Evolutionary conservation across 2,797 vertebrate genomes (phyloP).

Genomic region (Phalanger gymnotis): DNA sequence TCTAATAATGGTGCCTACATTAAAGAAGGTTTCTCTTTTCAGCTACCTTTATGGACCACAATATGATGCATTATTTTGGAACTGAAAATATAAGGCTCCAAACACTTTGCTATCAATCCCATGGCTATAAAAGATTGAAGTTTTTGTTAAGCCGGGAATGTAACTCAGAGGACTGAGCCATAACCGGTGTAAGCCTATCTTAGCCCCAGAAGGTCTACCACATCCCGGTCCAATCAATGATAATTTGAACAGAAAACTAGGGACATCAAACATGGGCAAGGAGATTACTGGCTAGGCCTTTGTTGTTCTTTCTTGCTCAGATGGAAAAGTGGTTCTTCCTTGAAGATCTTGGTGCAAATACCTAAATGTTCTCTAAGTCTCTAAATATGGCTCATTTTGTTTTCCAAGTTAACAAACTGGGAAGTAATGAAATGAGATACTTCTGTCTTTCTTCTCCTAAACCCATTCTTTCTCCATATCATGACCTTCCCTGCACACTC

Average conservation of each 20-base stretch:
- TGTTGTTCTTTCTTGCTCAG: neutral
- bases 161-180: neutral
- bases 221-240: neutral
- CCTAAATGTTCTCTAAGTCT: neutral
- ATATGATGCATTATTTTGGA: neutral
- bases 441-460: neutral
- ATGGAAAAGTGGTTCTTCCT: neutral
- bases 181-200: too few relatives aligned
- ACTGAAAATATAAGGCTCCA: accelerated
- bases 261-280: neutral
- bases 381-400: neutral
- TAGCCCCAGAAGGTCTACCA: neutral
- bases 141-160: neutral
- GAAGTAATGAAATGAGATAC: neutral
- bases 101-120: neutral
- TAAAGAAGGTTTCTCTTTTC: neutral
- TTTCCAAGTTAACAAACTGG: neutral
- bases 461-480: neutral
- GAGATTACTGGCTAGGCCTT: neutral
- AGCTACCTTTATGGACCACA: accelerated
- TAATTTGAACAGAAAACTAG: neutral
- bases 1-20: neutral
- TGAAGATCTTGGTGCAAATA: neutral
- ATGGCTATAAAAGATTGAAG: neutral
- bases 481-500: neutral